Evolutionary conservation across 2,797 vertebrate species (phyloP).

Genomic region (Pseudopleuronectes americanus): DNA sequence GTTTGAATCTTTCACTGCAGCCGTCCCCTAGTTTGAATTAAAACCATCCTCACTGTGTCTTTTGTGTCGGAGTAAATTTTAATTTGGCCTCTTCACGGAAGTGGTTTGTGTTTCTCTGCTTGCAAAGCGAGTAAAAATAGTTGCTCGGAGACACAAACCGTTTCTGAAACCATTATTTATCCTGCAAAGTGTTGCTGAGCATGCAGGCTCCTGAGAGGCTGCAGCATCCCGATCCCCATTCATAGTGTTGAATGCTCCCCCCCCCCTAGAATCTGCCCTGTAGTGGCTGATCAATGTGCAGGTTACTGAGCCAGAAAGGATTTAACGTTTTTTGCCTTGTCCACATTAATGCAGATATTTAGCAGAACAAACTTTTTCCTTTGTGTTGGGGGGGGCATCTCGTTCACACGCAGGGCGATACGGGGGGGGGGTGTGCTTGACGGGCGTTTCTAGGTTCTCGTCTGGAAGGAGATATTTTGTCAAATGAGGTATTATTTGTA

Average conservation of each 20-base stretch:
- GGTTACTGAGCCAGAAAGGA: too few species aligned
- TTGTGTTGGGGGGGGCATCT: too few species aligned
- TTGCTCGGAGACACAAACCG: slow-evolving; percentile 46
- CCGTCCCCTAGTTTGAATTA: slow-evolving; percentile 4
- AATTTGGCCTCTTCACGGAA: slow-evolving; percentile 17
- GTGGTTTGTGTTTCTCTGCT: slow-evolving; percentile 29
- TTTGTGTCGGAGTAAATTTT: slow-evolving; percentile 36
- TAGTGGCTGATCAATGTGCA: slow-evolving; percentile 7
- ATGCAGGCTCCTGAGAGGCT: slow-evolving; percentile 38
- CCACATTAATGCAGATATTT: too few species aligned
- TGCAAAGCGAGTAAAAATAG: slow-evolving; percentile 51
- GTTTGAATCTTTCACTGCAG: slow-evolving; percentile 5
- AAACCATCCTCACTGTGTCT: slow-evolving; percentile 11
- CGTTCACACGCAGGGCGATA: too few species aligned
- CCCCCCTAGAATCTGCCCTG: not conserved
- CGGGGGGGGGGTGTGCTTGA: too few species aligned
- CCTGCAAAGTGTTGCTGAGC: slow-evolving; percentile 43
- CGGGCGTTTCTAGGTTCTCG: too few species aligned
- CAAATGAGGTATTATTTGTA: too few species aligned
- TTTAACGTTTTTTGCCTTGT: too few species aligned
- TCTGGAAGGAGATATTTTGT: too few species aligned
- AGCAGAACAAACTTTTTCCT: too few species aligned
- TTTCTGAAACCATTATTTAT: slow-evolving; percentile 61
- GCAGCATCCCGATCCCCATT: slow-evolving; percentile 15
- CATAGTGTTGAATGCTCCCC: not conserved